These are phyloP conservation scores for Sepiola atlantica DNA, from an alignment of 2,888 invertebrate species.

Conservation along the genomic window DNA sequence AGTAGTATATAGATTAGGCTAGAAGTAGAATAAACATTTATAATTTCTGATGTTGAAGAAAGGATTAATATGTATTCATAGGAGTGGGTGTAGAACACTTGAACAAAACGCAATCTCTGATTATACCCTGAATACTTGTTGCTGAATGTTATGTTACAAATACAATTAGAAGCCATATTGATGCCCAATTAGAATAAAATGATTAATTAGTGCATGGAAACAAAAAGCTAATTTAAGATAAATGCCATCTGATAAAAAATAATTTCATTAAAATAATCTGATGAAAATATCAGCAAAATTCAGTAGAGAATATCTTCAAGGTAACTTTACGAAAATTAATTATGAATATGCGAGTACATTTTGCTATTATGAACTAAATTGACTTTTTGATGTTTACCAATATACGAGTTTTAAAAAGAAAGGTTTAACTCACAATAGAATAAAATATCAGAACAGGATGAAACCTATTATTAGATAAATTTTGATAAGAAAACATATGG, in stretches of 20 bases:
- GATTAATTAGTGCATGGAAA: not conserved
- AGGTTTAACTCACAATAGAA: not conserved
- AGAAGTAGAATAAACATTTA: too few species aligned
- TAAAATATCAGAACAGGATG: not conserved
- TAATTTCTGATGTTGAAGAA: too few species aligned
- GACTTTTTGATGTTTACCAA: not conserved
- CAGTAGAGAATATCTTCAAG: not conserved
- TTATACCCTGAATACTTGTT: not conserved
- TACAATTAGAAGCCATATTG: not conserved
- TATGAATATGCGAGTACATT: not conserved
- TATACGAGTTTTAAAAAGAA: not conserved
- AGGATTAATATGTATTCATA: too few species aligned
- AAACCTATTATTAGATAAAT: not conserved
- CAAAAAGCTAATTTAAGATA: not conserved
- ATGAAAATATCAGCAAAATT: not conserved
- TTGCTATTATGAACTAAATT: not conserved
- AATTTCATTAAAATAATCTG: constrained; percentile 9
- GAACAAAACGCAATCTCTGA: not conserved
- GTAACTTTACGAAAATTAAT: constrained; percentile 8
- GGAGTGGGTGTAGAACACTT: not conserved
- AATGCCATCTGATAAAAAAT: not conserved
- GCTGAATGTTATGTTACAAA: not conserved
- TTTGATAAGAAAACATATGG: not conserved
- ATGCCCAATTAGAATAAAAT: not conserved
- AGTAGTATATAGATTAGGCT: too few species aligned